phyloP scores from a whole-genome alignment of 1,140 invertebrate genomes.

The Drosophila punjabiensis region DNA sequence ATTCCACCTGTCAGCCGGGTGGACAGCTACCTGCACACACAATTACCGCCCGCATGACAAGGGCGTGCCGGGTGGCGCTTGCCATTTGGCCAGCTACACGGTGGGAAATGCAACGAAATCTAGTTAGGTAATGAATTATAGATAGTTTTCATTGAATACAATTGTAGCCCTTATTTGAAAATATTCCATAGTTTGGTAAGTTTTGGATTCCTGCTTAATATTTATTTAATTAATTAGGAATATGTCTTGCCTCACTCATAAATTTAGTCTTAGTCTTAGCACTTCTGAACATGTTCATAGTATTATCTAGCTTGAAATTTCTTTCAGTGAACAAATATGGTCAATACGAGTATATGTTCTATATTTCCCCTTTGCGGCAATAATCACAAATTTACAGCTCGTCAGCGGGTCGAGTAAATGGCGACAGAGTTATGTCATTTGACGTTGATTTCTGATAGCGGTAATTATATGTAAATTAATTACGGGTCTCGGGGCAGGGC shows the following conservation, averaged over 20 bases:
- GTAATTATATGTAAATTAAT: conserved; percentile 62
- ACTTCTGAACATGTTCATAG: too few species aligned
- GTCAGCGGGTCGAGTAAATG: conserved; percentile 29
- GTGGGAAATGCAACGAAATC: neutral
- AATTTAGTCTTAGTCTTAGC: too few species aligned
- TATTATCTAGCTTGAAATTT: neutral
- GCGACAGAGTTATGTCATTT: conserved; percentile 47
- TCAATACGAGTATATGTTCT: conserved; percentile 5
- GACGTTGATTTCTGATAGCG: conserved; percentile 38
- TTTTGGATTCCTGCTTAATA: neutral
- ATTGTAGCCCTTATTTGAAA: neutral
- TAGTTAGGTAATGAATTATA: neutral
- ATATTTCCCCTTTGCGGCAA: conserved; percentile 21
- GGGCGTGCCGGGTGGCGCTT: conserved; percentile 39
- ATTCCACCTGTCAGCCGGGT: conserved; percentile 66
- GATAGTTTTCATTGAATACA: neutral
- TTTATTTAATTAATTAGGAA: neutral
- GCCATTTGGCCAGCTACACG: conserved; percentile 15
- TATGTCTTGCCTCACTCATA: too few species aligned
- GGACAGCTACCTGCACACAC: conserved; percentile 47
- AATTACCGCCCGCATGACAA: conserved; percentile 40
- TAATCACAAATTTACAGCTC: conserved; percentile 65
- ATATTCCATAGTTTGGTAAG: neutral
- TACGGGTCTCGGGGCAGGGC: conserved; percentile 24
- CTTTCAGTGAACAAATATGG: neutral